These are phyloP conservation scores for Epicauta chinensis DNA, from an alignment of 1,140 invertebrate genomes.

Conservation along the genomic window DNA sequence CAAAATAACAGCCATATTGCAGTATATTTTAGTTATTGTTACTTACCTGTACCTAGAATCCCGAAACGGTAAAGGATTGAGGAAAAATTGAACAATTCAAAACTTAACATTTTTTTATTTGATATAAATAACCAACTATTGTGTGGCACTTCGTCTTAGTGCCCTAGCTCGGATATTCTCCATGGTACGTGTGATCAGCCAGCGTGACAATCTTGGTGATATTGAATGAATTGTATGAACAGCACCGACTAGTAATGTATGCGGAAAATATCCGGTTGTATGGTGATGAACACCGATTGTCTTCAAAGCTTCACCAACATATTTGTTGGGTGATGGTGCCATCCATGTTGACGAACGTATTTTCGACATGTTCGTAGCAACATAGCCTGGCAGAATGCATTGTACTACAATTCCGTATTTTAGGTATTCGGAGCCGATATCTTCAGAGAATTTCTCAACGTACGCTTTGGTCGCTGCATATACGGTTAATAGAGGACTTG, in stretches of 20 bases:
- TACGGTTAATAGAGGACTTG: constrained; percentile 75
- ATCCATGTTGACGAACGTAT: constrained; percentile 73
- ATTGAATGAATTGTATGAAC: constrained; percentile 46
- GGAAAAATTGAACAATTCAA: too few relatives aligned
- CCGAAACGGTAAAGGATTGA: too few relatives aligned
- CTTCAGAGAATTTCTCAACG: constrained; percentile 77
- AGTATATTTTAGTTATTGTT: constrained; percentile 1
- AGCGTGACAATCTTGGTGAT: constrained; percentile 48
- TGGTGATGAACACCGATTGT: constrained; percentile 66
- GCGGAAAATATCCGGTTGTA: constrained; percentile 76
- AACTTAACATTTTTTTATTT: too few relatives aligned
- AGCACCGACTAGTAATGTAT: constrained; percentile 57
- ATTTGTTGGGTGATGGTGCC: constrained; percentile 70
- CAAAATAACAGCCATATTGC: constrained; percentile 16
- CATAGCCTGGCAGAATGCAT: constrained; percentile 80
- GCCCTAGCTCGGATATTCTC: constrained; percentile 52
- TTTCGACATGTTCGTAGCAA: constrained; percentile 90
- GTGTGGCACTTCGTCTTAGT: constrained; percentile 34
- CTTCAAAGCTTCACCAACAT: constrained; percentile 68
- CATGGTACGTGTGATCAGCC: constrained; percentile 55
- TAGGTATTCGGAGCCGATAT: constrained; percentile 72
- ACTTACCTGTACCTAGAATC: not conserved
- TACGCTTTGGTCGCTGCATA: constrained; percentile 90
- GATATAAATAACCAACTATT: not conserved
- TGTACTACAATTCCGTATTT: constrained; percentile 75